Percentiles rank a stretch among this genome's conserved stretches.
These are phyloP conservation scores for Argyresthia albistria DNA, from an alignment of 2,888 invertebrate species.

Conservation along the genomic window DNA sequence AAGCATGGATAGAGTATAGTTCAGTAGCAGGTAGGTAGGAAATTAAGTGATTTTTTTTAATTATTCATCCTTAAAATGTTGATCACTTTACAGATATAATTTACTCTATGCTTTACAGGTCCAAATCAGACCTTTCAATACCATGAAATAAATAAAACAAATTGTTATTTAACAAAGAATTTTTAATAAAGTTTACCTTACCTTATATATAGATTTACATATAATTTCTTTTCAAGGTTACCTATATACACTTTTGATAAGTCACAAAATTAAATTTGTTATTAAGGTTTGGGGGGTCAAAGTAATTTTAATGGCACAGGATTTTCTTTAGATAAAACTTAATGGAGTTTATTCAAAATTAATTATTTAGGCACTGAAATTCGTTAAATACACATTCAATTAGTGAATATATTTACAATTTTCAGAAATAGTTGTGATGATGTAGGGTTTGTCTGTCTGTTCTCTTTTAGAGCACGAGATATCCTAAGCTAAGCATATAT, in stretches of 20 bases:
- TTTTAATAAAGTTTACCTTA: slow-evolving; percentile 57
- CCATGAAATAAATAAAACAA: slow-evolving; percentile 24
- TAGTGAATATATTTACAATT: not conserved
- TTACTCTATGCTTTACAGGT: too few relatives aligned
- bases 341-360: not conserved
- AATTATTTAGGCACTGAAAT: not conserved
- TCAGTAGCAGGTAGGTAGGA: too few relatives aligned
- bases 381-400: not conserved
- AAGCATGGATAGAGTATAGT: too few relatives aligned
- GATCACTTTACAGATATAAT: too few relatives aligned
- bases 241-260: too few relatives aligned
- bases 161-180: slow-evolving; percentile 53
- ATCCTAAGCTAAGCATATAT: not conserved
- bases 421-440: not conserved
- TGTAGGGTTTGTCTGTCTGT: not conserved
- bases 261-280: not conserved
- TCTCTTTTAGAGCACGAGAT: not conserved
- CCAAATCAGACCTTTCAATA: too few relatives aligned
- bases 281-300: not conserved
- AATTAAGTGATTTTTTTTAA: too few relatives aligned
- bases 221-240: slow-evolving; percentile 11
- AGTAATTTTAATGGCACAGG: not conserved
- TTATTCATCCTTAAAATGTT: too few relatives aligned
- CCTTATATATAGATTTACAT: slow-evolving; percentile 29
- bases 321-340: not conserved